phyloP scores from a whole-genome alignment of 2,797 vertebrate species.

The Chrosomus eos region DNA sequence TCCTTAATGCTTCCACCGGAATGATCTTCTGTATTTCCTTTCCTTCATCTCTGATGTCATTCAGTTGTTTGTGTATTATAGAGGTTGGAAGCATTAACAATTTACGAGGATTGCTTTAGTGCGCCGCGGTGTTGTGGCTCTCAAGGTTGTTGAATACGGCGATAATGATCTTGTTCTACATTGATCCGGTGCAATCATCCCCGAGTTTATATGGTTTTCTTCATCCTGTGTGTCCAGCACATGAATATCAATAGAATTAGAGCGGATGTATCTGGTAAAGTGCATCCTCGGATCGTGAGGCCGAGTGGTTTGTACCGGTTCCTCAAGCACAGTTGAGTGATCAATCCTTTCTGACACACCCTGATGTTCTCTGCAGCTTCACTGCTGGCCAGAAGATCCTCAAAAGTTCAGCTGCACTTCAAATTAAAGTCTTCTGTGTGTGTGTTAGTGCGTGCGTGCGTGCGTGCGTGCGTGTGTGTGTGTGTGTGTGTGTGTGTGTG shows the following conservation, averaged over 20 bases:
- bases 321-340: not conserved
- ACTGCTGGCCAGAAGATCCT: not conserved
- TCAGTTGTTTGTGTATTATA: slow-evolving; percentile 32
- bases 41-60: slow-evolving; percentile 27
- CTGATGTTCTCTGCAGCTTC: slow-evolving; percentile 25
- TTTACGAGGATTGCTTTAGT: slow-evolving; percentile 44
- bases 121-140: slow-evolving; percentile 8
- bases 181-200: slow-evolving; percentile 26
- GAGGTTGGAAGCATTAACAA: slow-evolving; percentile 29
- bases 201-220: not conserved
- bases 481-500: too few relatives aligned
- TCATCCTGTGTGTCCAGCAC: slow-evolving; percentile 7
- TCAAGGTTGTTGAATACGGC: slow-evolving; percentile 13
- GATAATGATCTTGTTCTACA: slow-evolving; percentile 43
- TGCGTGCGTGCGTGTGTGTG: too few relatives aligned
- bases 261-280: slow-evolving; percentile 7
- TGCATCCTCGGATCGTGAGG: not conserved
- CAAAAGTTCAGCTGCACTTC: not conserved
- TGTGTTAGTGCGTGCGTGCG: too few relatives aligned
- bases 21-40: slow-evolving; percentile 9
- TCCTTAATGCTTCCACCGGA: not conserved
- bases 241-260: not conserved
- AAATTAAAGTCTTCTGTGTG: too few relatives aligned
- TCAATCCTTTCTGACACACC: not conserved
- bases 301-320: not conserved